Evolutionary conservation across 2,113 vertebrate species (phyloP), one percentile per base, ranked within the genome.

Genomic region (Carassius carassius): DNA sequence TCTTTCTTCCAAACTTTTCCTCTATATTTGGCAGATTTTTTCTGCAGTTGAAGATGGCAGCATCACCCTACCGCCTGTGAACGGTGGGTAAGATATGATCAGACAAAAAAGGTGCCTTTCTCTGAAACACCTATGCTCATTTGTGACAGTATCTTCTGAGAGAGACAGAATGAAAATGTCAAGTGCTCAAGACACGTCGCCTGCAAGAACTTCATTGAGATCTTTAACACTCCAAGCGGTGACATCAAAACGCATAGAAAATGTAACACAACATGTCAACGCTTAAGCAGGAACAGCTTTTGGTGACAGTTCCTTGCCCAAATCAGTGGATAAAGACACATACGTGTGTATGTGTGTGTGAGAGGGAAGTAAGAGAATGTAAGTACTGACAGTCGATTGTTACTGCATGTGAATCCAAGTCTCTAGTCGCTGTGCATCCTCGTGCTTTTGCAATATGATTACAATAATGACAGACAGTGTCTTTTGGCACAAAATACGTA

Each of bases 111-210:
- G 41, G 44, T n/a, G 19, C 11, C 35, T 78, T 78, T 78, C 75
- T 54, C 67, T 23, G 65, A 37, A 80, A 83, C 82, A 47, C 77
- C 58, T 19, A 29, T 41, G 47, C 79, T 67, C 67, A 49, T 82
- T 82, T 82, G 60, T 62, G 79, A 85, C 75, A 60, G 76, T 62
- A 62, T 54, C 56, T 85, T 88, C 49, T 74, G 16, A 86, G 44
- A 80, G 83, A 74, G 37, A 74, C 63, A 23, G 41, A 86, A 49
- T 62, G 56, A 62, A 83, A 83, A 76, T 49, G 83, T 73, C 78
- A 89, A 37, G 58, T 25, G 49, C 78, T 86, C 62, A 63, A 88
- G 56, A 73, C 77, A 60, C 8, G 44, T 51, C n/a, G 44, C n/a
- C 32, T 14, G 67, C 63, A 44, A 72, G 76, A 83, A 82, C 37